phyloP scores from a whole-genome alignment of 2,797 vertebrate genomes.

The Molothrus aeneus region DNA sequence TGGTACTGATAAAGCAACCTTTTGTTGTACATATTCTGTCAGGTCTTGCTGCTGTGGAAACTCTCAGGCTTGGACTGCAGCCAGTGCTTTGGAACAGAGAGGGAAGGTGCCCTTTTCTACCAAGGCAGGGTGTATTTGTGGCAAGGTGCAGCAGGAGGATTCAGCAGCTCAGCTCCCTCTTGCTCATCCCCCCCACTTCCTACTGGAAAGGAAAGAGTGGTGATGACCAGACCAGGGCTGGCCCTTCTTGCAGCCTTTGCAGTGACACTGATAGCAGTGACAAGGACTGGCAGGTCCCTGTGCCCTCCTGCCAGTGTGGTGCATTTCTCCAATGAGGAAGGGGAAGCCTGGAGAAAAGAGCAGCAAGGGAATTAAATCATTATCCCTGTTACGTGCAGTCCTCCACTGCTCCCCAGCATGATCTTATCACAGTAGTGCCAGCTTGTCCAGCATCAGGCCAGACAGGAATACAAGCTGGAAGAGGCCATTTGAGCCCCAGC shows the following conservation, averaged over 20 bases:
- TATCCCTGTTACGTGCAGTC: not conserved
- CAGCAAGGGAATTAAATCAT: not conserved
- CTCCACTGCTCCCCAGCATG: not conserved
- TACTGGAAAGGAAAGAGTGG: not conserved
- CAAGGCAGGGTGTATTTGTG: not conserved
- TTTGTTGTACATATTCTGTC: not conserved
- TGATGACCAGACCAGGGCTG: not conserved
- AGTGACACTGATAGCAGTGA: not conserved
- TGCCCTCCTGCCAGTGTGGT: not conserved
- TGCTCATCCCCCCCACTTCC: not conserved
- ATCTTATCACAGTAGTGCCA: not conserved
- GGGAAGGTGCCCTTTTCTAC: slow-evolving; percentile 13
- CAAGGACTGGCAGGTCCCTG: not conserved
- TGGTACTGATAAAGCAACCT: slow-evolving; percentile 14
- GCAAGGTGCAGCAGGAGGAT: not conserved
- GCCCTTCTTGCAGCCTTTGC: not conserved
- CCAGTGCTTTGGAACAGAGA: not conserved
- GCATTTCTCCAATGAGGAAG: not conserved
- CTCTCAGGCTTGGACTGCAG: not conserved
- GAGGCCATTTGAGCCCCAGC: not conserved
- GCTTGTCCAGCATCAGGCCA: not conserved
- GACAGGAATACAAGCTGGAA: not conserved
- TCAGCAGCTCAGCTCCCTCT: not conserved
- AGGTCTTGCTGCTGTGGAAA: slow-evolving; percentile 28
- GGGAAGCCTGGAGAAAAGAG: not conserved